Conservation (phyloP, 2,888 invertebrate species). For the Augochlorella aurata region DNA sequence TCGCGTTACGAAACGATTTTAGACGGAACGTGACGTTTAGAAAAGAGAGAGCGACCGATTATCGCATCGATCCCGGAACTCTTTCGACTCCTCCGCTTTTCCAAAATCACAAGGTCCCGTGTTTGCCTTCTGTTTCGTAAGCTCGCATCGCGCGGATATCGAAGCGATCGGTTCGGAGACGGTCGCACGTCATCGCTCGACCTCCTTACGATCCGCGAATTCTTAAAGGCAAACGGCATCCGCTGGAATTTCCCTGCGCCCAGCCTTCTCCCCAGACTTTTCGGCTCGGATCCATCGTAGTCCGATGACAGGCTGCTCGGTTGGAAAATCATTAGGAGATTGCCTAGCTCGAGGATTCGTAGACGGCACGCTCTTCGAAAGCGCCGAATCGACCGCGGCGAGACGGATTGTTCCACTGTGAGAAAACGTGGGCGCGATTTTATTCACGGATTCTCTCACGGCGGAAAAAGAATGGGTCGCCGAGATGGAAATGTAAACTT, state of each 20-base stretch:
- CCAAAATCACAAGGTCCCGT: too few species aligned
- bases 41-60: neutral
- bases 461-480: neutral
- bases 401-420: conserved; percentile 11
- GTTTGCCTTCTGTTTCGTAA: neutral
- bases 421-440: neutral
- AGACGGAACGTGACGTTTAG: neutral
- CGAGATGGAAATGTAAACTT: conserved; percentile 2
- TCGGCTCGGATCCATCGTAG: neutral
- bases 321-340: neutral
- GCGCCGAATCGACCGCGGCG: conserved; percentile 3
- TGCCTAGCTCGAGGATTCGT: neutral
- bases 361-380: neutral
- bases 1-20: neutral
- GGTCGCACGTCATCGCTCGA: neutral
- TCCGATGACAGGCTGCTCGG: neutral
- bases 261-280: neutral
- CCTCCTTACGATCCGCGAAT: conserved; percentile 1
- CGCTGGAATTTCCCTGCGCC: conserved; percentile 6
- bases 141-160: neutral
- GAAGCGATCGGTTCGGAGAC: neutral
- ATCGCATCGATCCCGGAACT: neutral
- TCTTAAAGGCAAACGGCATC: conserved; percentile 15
- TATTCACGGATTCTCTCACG: conserved; percentile 20
- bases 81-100: neutral